These are phyloP conservation scores for Tiaroga cobitis DNA, from an alignment of 2,797 vertebrate species.

Conservation along the genomic window DNA sequence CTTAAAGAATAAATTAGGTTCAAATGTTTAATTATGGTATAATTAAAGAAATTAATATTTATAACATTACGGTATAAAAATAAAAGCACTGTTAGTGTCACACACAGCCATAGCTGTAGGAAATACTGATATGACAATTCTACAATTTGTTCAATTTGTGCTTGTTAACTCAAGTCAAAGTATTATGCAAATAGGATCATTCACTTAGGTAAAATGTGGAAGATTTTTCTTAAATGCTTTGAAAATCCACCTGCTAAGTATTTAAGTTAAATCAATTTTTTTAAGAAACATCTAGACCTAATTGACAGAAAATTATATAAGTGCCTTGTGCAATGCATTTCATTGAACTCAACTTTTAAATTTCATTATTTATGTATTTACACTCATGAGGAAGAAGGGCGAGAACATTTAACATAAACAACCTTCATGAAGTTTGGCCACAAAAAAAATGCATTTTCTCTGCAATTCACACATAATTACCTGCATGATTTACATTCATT, in stretches of 20 bases:
- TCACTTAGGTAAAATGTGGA: not conserved
- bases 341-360: not conserved
- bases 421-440: not conserved
- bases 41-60: not conserved
- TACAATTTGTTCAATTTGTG: not conserved
- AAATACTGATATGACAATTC: not conserved
- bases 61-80: not conserved
- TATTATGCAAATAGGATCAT: not conserved
- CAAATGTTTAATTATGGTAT: not conserved
- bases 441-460: slow-evolving; percentile 2
- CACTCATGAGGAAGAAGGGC: not conserved
- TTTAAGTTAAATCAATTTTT: not conserved
- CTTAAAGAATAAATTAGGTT: not conserved
- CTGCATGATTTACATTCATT: slow-evolving; percentile 23
- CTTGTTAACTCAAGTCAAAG: not conserved
- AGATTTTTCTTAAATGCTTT: not conserved
- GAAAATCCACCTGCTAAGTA: not conserved
- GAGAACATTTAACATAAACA: not conserved
- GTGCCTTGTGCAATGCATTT: not conserved
- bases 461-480: slow-evolving; percentile 21
- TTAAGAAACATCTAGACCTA: not conserved
- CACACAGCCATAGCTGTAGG: not conserved
- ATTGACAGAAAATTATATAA: not conserved
- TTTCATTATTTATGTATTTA: not conserved
- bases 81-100: not conserved